Conservation (phyloP, 2,113 vertebrate species). For the Rattus norvegicus region DNA sequence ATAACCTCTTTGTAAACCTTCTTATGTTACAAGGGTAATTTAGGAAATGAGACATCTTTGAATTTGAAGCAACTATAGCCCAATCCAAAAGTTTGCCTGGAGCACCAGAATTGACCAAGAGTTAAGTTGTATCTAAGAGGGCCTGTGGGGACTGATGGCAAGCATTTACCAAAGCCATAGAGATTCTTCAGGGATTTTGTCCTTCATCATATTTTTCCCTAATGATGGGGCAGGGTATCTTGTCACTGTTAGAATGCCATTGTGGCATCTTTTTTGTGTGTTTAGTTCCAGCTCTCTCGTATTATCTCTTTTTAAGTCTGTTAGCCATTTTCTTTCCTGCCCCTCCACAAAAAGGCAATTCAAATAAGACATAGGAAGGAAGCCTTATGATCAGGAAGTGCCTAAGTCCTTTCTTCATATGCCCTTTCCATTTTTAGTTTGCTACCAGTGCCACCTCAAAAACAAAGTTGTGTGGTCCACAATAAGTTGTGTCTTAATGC, state of each 20-base stretch:
- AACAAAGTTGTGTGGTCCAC: not conserved
- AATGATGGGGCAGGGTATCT: not conserved
- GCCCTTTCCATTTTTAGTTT: not conserved
- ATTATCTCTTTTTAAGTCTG: not conserved
- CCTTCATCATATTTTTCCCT: not conserved
- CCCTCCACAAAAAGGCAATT: not conserved
- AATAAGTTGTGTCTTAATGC: not conserved
- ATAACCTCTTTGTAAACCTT: not conserved
- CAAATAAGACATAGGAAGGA: not conserved
- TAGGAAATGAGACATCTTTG: not conserved
- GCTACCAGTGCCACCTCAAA: not conserved
- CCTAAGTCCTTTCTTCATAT: too few relatives aligned
- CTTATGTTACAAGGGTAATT: not conserved
- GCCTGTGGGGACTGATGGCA: not conserved
- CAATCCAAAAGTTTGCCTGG: not conserved
- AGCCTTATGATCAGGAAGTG: not conserved
- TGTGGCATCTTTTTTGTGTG: not conserved
- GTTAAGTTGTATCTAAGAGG: not conserved
- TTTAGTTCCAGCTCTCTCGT: not conserved
- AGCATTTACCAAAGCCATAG: not conserved
- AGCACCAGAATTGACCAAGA: not conserved
- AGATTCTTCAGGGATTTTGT: not conserved
- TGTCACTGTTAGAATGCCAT: rapidly evolving
- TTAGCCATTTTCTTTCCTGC: not conserved
- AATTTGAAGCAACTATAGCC: not conserved